Conservation (phyloP, 2,797 vertebrate species). For the Lepilemur ruficaudatus region DNA sequence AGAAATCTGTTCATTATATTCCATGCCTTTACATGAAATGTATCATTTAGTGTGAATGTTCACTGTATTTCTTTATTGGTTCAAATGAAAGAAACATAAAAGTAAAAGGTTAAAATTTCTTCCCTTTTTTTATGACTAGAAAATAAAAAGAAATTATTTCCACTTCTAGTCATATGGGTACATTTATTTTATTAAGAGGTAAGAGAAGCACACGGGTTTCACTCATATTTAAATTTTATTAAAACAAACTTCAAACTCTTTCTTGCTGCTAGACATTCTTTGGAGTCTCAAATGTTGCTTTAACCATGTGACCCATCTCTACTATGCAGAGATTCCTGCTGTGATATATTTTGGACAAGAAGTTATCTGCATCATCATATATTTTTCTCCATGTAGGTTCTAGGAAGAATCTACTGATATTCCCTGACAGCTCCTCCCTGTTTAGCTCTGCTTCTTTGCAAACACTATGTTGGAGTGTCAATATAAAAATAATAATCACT, state of each 20-base stretch:
- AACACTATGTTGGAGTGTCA: not conserved
- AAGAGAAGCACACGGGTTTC: not conserved
- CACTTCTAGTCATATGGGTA: not conserved
- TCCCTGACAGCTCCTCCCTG: not conserved
- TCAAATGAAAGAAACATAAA: not conserved
- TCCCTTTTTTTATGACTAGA: not conserved
- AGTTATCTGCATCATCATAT: not conserved
- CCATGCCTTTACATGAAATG: not conserved
- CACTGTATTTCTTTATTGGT: not conserved
- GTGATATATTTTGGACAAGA: not conserved
- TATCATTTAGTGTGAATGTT: not conserved
- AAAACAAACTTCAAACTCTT: constrained; percentile 3
- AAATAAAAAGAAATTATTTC: not conserved
- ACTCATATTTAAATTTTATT: constrained; percentile 34
- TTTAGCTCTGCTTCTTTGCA: not conserved
- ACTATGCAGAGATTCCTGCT: not conserved
- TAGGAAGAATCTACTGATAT: not conserved
- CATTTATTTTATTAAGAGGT: not conserved
- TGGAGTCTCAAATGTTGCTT: not conserved
- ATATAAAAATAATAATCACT: not conserved
- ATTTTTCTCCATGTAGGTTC: not conserved
- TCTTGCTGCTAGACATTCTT: not conserved
- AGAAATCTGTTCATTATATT: not conserved
- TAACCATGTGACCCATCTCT: not conserved
- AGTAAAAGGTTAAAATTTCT: not conserved